A percentile compares a stretch with the other conserved stretches of the same genome.
These are phyloP conservation scores for Agapornis canus DNA, from an alignment of 2,797 vertebrate species.

Conservation along the genomic window DNA sequence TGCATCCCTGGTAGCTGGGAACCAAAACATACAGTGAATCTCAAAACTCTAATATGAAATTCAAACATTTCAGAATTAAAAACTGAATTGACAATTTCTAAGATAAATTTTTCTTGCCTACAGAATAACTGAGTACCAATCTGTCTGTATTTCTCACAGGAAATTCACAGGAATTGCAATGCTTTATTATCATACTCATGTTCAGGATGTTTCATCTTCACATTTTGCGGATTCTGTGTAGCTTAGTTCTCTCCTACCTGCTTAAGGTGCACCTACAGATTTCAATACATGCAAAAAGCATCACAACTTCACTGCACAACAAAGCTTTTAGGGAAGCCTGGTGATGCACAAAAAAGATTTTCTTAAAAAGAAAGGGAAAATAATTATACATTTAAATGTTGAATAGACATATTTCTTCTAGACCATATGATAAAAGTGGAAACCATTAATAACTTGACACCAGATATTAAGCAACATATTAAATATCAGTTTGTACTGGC, in stretches of 20 bases:
- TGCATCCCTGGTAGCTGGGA: neutral
- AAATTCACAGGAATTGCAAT: neutral
- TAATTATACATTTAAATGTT: neutral
- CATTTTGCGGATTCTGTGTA: neutral
- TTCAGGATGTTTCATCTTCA: neutral
- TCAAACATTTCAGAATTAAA: neutral
- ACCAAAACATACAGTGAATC: neutral
- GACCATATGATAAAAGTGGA: neutral
- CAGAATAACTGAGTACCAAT: neutral
- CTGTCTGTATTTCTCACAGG: neutral
- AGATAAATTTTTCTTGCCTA: neutral
- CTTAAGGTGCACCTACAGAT: neutral
- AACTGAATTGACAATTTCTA: neutral
- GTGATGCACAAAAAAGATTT: neutral
- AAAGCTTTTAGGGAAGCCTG: neutral
- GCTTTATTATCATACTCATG: neutral
- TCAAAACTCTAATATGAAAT: neutral
- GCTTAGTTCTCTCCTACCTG: neutral
- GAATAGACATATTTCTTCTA: neutral
- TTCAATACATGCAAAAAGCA: neutral
- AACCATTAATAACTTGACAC: neutral
- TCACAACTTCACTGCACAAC: neutral
- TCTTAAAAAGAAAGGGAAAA: neutral
- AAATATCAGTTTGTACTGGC: neutral
- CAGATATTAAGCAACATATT: neutral